phyloP scores from a whole-genome alignment of 2,888 invertebrate species.

The Lepidocyrtoides sp. region DNA sequence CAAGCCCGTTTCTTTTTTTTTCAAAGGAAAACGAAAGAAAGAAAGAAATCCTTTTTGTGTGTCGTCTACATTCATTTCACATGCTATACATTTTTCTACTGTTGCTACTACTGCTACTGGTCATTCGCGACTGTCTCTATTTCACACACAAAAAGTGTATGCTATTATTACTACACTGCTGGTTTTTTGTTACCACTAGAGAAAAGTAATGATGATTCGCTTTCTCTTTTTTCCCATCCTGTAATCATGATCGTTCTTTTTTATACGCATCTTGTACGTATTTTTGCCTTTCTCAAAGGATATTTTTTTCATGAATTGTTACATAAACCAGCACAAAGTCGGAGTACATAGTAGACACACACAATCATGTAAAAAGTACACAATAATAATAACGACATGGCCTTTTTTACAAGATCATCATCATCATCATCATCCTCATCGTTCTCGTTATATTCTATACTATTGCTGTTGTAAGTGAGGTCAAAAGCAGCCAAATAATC shows the following conservation, averaged over 20 bases:
- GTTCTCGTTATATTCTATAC: constrained; percentile 6
- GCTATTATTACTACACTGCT: not conserved
- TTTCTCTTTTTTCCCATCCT: constrained; percentile 36
- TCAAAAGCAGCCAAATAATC: constrained; percentile 68
- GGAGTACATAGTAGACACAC: constrained; percentile 15
- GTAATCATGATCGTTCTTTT: constrained; percentile 42
- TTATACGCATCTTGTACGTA: constrained; percentile 33
- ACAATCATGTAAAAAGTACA: constrained; percentile 47
- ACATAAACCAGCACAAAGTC: constrained; percentile 34
- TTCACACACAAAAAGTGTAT: not conserved
- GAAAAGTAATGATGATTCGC: constrained; percentile 35
- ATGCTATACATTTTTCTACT: not conserved
- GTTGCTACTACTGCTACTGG: no score
- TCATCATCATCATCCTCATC: constrained; percentile 52
- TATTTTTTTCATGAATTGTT: constrained; percentile 55
- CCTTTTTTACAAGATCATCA: constrained; percentile 51
- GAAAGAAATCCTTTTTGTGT: constrained; percentile 21
- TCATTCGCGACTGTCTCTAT: constrained; percentile 17
- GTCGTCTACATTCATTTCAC: constrained; percentile 30
- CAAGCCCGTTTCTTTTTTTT: constrained; percentile 46
- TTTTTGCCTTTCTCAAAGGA: constrained; percentile 50
- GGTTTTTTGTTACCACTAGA: no score
- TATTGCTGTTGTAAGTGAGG: constrained; percentile 34
- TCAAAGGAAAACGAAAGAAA: constrained; percentile 19
- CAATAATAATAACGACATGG: constrained; percentile 52